Conservation (phyloP, 1,140 invertebrate genomes). For the Papilio dardanus region DNA sequence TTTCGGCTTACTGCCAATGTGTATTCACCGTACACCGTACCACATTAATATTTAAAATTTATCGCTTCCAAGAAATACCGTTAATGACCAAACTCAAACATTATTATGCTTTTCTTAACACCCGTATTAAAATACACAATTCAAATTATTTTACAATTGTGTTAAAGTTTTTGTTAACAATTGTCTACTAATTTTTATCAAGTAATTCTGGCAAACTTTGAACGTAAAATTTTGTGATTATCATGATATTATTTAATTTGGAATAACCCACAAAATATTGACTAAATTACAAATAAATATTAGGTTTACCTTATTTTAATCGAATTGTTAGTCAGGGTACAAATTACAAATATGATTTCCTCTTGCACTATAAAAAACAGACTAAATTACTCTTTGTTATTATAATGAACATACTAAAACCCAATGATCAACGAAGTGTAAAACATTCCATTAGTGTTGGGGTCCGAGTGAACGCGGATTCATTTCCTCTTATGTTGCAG, state of each 20-base stretch:
- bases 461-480: slow-evolving; percentile 36
- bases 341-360: neutral
- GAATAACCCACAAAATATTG: neutral
- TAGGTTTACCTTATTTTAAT: neutral
- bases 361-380: neutral
- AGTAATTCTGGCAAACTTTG: too few species aligned
- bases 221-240: too few species aligned
- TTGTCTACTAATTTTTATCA: too few species aligned
- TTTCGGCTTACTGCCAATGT: neutral
- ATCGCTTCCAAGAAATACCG: slow-evolving; percentile 6
- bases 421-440: slow-evolving; percentile 47
- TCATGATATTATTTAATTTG: too few species aligned
- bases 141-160: neutral
- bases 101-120: slow-evolving; percentile 6
- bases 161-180: neutral
- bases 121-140: neutral
- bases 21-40: neutral
- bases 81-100: slow-evolving; percentile 20
- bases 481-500: slow-evolving; percentile 64
- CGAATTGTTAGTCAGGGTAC: neutral
- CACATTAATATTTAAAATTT: slow-evolving; percentile 20
- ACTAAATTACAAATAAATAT: neutral
- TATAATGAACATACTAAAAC: slow-evolving; percentile 38
- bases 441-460: slow-evolving; percentile 49
- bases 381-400: neutral